Evolutionary conservation across 2,888 invertebrate genomes (phyloP).

Genomic region (Phalangium opilio): DNA sequence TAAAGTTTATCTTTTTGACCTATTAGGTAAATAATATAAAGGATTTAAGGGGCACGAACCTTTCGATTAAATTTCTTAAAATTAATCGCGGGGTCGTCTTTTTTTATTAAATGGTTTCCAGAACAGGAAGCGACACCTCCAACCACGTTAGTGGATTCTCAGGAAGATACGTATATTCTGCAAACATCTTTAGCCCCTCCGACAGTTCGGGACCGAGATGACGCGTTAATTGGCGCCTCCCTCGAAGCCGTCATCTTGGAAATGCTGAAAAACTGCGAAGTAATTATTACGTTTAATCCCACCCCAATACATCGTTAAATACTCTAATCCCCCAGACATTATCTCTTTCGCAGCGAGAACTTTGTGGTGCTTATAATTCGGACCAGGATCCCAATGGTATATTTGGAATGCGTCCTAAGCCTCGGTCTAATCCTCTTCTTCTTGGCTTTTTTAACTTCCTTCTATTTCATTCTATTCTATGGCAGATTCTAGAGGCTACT

Average conservation of each 20-base stretch:
- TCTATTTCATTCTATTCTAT: too few relatives aligned
- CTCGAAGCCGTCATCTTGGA: slow-evolving; percentile 40
- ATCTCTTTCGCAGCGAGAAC: neutral
- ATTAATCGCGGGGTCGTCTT: too few relatives aligned
- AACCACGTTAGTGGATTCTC: slow-evolving; percentile 26
- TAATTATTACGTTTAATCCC: slow-evolving; percentile 15
- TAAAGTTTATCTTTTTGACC: slow-evolving; percentile 43
- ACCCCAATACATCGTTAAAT: slow-evolving; percentile 7
- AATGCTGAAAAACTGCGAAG: slow-evolving; percentile 36
- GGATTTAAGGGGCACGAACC: too few relatives aligned
- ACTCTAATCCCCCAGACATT: slow-evolving; percentile 1
- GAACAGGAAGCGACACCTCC: slow-evolving; percentile 27
- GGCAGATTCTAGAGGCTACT: too few relatives aligned
- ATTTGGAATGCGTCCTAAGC: too few relatives aligned
- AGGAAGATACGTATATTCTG: slow-evolving; percentile 39
- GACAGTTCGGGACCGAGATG: slow-evolving; percentile 30
- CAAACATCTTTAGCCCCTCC: slow-evolving; percentile 36
- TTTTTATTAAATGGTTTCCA: too few relatives aligned
- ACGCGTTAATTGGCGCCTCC: slow-evolving; percentile 34
- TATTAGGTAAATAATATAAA: slow-evolving; percentile 36
- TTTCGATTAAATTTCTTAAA: too few relatives aligned
- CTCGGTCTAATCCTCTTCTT: too few relatives aligned
- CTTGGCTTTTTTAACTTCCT: too few relatives aligned
- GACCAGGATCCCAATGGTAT: too few relatives aligned
- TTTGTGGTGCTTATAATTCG: too few relatives aligned